Conservation (phyloP, 2,888 invertebrate species). For the Copidosoma aretas region DNA sequence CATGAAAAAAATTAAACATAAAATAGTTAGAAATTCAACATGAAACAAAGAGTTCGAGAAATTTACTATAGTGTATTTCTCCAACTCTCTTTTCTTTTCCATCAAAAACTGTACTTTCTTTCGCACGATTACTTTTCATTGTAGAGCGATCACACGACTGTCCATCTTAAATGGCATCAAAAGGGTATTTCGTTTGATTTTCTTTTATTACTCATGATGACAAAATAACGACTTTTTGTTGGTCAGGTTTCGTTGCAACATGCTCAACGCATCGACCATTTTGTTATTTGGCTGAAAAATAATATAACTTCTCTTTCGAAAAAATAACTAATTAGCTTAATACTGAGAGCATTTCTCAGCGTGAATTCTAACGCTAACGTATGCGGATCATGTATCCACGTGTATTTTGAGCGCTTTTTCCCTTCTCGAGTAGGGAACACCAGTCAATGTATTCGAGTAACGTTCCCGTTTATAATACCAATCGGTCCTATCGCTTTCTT, state of each 20-base stretch:
- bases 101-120: slow-evolving; percentile 5
- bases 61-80: neutral
- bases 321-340: slow-evolving; percentile 36
- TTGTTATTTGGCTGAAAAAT: slow-evolving; percentile 26
- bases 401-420: slow-evolving; percentile 78
- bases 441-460: neutral
- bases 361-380: slow-evolving; percentile 29
- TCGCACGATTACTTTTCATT: slow-evolving; percentile 14
- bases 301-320: slow-evolving; percentile 22
- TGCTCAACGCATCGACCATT: slow-evolving; percentile 4
- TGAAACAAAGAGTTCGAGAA: slow-evolving; percentile 12
- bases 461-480: neutral
- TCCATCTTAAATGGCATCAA: slow-evolving; percentile 26
- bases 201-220: slow-evolving; percentile 15
- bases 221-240: slow-evolving; percentile 20
- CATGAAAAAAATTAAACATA: neutral
- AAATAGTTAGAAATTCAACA: slow-evolving; percentile 13
- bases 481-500: neutral
- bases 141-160: slow-evolving; percentile 7
- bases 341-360: slow-evolving; percentile 33
- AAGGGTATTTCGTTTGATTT: slow-evolving; percentile 24
- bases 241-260: slow-evolving; percentile 6
- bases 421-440: slow-evolving; percentile 60
- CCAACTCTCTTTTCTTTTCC: slow-evolving; percentile 1
- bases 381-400: slow-evolving; percentile 64